Base-by-base conservation (phyloP, 2,797 vertebrate genomes). In the Hozukius guyotensis region DNA sequence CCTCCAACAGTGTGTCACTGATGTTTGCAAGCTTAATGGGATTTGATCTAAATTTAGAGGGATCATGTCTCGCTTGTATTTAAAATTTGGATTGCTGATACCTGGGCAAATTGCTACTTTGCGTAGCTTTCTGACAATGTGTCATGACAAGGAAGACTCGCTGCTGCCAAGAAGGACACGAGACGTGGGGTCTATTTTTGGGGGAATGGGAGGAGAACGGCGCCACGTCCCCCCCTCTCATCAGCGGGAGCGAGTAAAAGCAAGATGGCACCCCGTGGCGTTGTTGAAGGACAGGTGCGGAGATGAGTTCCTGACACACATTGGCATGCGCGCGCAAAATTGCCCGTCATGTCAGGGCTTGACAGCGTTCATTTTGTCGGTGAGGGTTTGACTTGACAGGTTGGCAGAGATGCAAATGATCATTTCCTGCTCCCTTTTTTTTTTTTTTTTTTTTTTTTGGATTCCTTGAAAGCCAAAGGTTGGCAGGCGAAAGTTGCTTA, bases 401-500 rank as follows among this genome's bases (percentile, higher is more conserved):
- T 75, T 93, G 89, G 95, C 95, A 93, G 93, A 94, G 94, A 96
- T 92, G 83, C 91, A 96, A 96, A 96, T 96, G 92, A 94, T 96
- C 86, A 93, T 88, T 94, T 94, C 95, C 93, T 83, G 85, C 89
- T 89, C 92, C 84, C 36, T 16, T 75, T 61, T 29, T 61, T 29
- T 38, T 70, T 70, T 69, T 73, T 32, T 25, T 75, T 61, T 27
- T 61, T 16, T 24, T 63, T 13, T 24, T 4, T 8, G 24, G 87
- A 82, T 89, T 66, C 91, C 90, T 92, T 94, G 93, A 92, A 94
- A 81, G 70, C 90, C 88, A 92, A 91, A 93, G 89, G 92, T 94
- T 95, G 88, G 76, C 55, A 92, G 93, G 70, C 71, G 25, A 73
- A 79, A 73, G 85, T 87, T 87, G 74, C 85, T 85, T 72, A 66